Base-by-base conservation (phyloP, 2,113 vertebrate genomes). In the Bos javanicus region DNA sequence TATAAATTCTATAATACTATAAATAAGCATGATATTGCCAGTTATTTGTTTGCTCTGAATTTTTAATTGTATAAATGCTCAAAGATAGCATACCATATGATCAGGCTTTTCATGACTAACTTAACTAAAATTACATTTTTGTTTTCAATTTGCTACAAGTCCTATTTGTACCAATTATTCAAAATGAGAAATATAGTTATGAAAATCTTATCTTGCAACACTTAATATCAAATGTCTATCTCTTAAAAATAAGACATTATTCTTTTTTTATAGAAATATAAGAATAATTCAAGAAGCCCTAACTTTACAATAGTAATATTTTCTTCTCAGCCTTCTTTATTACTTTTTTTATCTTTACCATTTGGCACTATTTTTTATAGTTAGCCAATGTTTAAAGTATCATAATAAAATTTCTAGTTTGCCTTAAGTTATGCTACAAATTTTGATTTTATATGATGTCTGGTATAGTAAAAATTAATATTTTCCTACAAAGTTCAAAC, bases 41-140 rank as follows among this genome's bases (percentile, higher is more conserved):
- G 74, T 48, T 57, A 80, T 6, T 85, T n/a, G 1, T 56, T 36
- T 36, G 33, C 28, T 85, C 67, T 59, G 43, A 91, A 94, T 62
- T 17, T 97, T 50, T 78, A 3, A 92, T 87, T 96, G 96, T 56
- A 28, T 86, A 71, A 97, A 95, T 54, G 30, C n/a, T 21, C 36
- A 92, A 23, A 64, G 25, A 13, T 59, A 80, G 6, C 5, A 71
- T 8, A n/a, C 52, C 33, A 71, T 5, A 33, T 19, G 76, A 91
- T 90, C 74, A 30, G 67, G 60, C 64, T 89, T 85, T 19, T 56
- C 28, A 62, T 87, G 60, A 90, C 10, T 80, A 90, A 64, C 23
- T 82, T 92, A 92, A 95, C 54, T 67, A 93, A 48, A 71, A 94
- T 82, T 83, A 83, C 2, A 60, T 85, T 59, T n/a, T 36, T 59